Base-by-base conservation (phyloP, 2,888 invertebrate genomes). In the Augiades crinisus region DNA sequence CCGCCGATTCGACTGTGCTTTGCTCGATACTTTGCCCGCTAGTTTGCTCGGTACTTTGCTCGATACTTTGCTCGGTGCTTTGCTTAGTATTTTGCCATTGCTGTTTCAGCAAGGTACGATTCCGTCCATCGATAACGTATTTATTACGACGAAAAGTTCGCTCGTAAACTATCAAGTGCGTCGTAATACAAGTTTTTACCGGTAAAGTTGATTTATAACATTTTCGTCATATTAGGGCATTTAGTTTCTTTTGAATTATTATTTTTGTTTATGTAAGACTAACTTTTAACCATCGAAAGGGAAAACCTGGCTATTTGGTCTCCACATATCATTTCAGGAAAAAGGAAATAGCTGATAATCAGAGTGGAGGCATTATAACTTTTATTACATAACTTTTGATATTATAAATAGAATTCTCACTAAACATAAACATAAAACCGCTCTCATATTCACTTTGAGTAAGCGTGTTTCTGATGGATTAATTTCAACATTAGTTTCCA, bases 121-220 rank as follows among this genome's bases (percentile, higher is more conserved):
- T n/a, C n/a, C 31, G 44, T 33, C 21, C 19, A 33, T 44, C 44
- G 33, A 33, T 33, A 31, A 44, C 33, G 33, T 33, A 44, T 44
- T 31, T 33, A 19, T 43, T 27, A 30, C 19, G 30, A 43, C 43
- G 12, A 16, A n/a, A 27, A 43, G 30, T 43, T 31, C 12, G 30
- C 43, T 19, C 30, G 14, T 41, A 43, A 43, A 17, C 17, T 43
- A 30, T 43, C 30, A 30, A 19, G 30, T 43, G 19, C 7, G 19
- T 31, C 30, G 12, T 31, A 43, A 36, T 14, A 19, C 3, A 43
- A 43, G 30, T 31, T 43, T 19, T 6, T 10, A 12, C 7, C 10
- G 17, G 6, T 24, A 4, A 12, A 17, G 30, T 43, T 31, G 7
- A 17, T 31, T 19, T 10, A 7, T 22, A 22, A 7, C 22, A 2